A percentile compares a stretch with the other conserved stretches of the same genome.
phyloP scores from a whole-genome alignment of 2,113 vertebrate species.

The Chroicocephalus ridibundus region DNA sequence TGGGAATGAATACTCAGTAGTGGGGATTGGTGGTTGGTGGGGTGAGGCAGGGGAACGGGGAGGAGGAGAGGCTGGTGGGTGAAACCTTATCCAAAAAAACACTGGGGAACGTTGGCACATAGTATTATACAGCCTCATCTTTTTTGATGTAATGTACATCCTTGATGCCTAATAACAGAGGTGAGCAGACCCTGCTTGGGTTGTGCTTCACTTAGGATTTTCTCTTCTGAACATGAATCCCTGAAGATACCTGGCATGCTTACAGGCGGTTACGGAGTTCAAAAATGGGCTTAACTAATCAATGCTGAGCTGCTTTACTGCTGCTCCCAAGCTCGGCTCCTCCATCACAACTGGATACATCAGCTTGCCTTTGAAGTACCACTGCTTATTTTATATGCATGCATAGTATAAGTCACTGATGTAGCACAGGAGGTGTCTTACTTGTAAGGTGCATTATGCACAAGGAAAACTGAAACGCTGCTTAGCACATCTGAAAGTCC shows the following conservation, averaged over 20 bases:
- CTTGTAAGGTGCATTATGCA: background rate
- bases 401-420: background rate
- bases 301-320: background rate
- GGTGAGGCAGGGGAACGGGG: background rate
- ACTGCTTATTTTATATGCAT: background rate
- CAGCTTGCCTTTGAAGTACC: background rate
- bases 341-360: background rate
- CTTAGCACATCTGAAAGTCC: background rate
- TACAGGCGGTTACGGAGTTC: background rate
- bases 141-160: rapidly evolving
- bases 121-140: background rate
- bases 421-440: background rate
- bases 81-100: background rate
- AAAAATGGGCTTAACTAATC: background rate
- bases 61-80: background rate
- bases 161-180: background rate
- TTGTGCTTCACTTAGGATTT: background rate
- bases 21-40: background rate
- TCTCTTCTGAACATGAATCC: background rate
- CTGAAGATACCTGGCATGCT: background rate
- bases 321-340: background rate
- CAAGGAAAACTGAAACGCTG: background rate
- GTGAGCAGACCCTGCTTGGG: background rate
- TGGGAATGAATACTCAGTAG: background rate
- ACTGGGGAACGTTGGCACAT: rapidly evolving